Evolutionary conservation across 2,113 vertebrate species (phyloP), one percentile per base, ranked within the genome.

Genomic region (Cynoglossus semilaevis): DNA sequence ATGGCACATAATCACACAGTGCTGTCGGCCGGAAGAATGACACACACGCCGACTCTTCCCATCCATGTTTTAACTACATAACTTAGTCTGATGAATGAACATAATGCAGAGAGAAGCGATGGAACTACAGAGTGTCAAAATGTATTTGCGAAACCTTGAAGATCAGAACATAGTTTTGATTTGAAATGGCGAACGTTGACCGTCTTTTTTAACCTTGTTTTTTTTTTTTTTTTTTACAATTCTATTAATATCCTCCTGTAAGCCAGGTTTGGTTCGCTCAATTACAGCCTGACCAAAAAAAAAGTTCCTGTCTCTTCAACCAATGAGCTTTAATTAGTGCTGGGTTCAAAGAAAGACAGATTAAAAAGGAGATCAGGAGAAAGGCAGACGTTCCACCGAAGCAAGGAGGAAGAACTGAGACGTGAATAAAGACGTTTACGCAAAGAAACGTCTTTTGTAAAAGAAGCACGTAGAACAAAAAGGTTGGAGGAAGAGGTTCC

Each of bases 211-310:
- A 68, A 73, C 73, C 74, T 44, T 16, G 12, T 16, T 67, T n/a
- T n/a, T n/a, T n/a, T n/a, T n/a, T n/a, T n/a, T n/a, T n/a, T n/a
- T n/a, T 77, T 64, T 42, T 54, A 78, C 53, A 74, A 61, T 72
- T 77, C 73, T 81, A 83, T 67, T 77, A 66, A 79, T 82, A 78
- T 45, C 57, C 42, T 12, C 16, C 59, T 43, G 72, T 53, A 57
- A 76, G 57, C 45, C 67, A 51, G 73, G 59, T 78, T 76, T 57
- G 74, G 77, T 55, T 82, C 22, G 35, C 77, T 78, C 82, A 70
- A 58, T 85, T 72, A 76, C 69, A 69, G 80, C 18, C 53, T 63
- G 63, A n/a, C n/a, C 72, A 63, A 80, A 67, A 66, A 70, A 58
- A 71, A 58, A 45, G 62, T 67, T 55, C 44, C 22, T 55, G 54